Evolutionary conservation across 2,797 vertebrate genomes (phyloP).

Genomic region (Falco rusticolus): DNA sequence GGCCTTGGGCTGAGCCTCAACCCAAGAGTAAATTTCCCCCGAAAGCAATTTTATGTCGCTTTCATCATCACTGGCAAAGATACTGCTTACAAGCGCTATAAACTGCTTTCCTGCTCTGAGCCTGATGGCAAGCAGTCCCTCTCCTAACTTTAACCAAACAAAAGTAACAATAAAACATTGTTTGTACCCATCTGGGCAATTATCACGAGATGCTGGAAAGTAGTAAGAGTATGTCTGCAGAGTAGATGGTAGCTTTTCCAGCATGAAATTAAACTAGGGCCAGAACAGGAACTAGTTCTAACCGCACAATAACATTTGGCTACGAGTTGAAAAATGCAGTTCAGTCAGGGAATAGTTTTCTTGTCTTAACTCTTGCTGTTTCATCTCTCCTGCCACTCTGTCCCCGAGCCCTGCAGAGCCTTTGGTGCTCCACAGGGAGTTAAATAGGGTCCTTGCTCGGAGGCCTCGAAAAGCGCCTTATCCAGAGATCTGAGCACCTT

Average conservation of each 20-base stretch:
- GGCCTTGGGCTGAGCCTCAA: neutral
- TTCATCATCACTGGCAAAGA: conserved; percentile 43
- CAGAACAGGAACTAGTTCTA: conserved; percentile 35
- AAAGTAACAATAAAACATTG: conserved; percentile 44
- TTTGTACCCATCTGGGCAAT: conserved; percentile 26
- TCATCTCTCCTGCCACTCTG: neutral
- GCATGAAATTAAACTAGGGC: conserved; percentile 12
- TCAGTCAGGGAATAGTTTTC: neutral
- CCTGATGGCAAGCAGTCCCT: neutral
- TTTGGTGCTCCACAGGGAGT: conserved; percentile 34
- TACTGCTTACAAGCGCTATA: neutral
- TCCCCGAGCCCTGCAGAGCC: neutral
- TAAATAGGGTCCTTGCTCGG: conserved; percentile 57
- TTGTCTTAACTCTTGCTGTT: neutral
- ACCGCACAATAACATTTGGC: conserved; percentile 7
- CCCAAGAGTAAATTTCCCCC: neutral
- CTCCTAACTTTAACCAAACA: conserved; percentile 11
- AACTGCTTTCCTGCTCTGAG: neutral
- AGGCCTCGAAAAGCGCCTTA: conserved; percentile 47
- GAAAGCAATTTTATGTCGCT: neutral
- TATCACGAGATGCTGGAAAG: conserved; percentile 22
- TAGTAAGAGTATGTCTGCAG: neutral
- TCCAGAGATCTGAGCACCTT: conserved; percentile 58
- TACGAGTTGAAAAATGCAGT: conserved; percentile 15
- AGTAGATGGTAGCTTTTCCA: conserved; percentile 30